These are phyloP conservation scores for Choloepus didactylus DNA, from an alignment of 2,797 vertebrate species.

Conservation along the genomic window DNA sequence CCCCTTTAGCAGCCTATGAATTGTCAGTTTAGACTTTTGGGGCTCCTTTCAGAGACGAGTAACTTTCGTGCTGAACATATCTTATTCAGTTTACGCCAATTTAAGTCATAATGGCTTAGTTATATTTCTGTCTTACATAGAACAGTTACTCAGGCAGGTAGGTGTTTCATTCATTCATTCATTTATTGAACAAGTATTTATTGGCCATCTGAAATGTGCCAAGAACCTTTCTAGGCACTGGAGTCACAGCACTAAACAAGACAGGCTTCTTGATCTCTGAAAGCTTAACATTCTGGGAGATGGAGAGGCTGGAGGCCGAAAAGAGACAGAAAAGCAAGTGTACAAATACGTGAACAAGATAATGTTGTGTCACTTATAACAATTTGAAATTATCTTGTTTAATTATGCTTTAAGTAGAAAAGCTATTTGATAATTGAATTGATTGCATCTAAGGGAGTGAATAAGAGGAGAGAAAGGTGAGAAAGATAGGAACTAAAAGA, in stretches of 20 bases:
- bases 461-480: neutral
- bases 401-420: neutral
- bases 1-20: neutral
- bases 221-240: neutral
- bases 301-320: neutral
- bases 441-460: neutral
- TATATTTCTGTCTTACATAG: neutral
- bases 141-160: neutral
- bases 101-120: neutral
- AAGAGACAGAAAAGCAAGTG: neutral
- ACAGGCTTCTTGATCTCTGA: neutral
- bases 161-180: neutral
- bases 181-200: constrained; percentile 19
- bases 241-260: neutral
- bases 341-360: neutral
- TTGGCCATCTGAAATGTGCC: neutral
- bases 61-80: neutral
- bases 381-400: neutral
- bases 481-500: neutral
- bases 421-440: neutral
- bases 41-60: constrained; percentile 5
- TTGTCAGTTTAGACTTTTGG: neutral
- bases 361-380: neutral
- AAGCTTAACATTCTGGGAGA: neutral
- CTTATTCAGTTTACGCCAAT: neutral